These are phyloP conservation scores for Eledone cirrhosa DNA, from an alignment of 2,888 invertebrate genomes.

Conservation along the genomic window DNA sequence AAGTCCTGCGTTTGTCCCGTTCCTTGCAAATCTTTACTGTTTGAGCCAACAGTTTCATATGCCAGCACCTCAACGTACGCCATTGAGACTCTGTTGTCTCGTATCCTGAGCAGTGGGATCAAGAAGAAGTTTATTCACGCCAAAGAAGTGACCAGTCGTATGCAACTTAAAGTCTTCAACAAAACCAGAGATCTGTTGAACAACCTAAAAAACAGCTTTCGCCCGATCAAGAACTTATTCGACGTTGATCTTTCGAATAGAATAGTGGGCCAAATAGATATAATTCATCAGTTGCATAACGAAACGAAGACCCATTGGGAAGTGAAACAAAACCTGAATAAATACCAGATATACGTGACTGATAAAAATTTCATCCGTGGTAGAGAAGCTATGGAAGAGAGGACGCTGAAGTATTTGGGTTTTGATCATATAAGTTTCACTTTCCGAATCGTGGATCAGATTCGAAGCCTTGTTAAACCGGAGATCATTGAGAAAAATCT, in stretches of 20 bases:
- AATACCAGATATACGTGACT: slow-evolving; percentile 47
- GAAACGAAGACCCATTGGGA: slow-evolving; percentile 34
- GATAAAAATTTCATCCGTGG: slow-evolving; percentile 51
- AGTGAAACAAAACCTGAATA: slow-evolving; percentile 40
- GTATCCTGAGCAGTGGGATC: slow-evolving; percentile 35
- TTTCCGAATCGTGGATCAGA: slow-evolving; percentile 37
- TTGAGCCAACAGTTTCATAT: slow-evolving; percentile 53
- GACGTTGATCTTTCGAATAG: slow-evolving; percentile 32
- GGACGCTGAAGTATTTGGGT: slow-evolving; percentile 44
- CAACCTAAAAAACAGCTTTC: slow-evolving; percentile 32
- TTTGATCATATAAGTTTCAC: slow-evolving; percentile 49
- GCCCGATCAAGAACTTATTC: slow-evolving; percentile 35
- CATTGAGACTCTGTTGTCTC: slow-evolving; percentile 42
- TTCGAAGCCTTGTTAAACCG: slow-evolving; percentile 31
- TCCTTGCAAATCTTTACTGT: slow-evolving; percentile 50
- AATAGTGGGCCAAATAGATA: slow-evolving; percentile 37
- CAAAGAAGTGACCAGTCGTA: slow-evolving; percentile 44
- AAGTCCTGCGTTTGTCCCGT: slow-evolving; percentile 50
- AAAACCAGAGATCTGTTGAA: slow-evolving; percentile 34
- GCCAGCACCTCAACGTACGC: slow-evolving; percentile 51
- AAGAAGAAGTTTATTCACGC: slow-evolving; percentile 36
- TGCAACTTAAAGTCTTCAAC: slow-evolving; percentile 41
- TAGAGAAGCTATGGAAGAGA: slow-evolving; percentile 56
- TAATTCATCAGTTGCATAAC: slow-evolving; percentile 33
- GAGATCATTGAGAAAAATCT: slow-evolving; percentile 27